Evolutionary conservation across 2,113 vertebrate species (phyloP), one percentile per base, ranked within the genome.

Genomic region (Apaloderma vittatum): DNA sequence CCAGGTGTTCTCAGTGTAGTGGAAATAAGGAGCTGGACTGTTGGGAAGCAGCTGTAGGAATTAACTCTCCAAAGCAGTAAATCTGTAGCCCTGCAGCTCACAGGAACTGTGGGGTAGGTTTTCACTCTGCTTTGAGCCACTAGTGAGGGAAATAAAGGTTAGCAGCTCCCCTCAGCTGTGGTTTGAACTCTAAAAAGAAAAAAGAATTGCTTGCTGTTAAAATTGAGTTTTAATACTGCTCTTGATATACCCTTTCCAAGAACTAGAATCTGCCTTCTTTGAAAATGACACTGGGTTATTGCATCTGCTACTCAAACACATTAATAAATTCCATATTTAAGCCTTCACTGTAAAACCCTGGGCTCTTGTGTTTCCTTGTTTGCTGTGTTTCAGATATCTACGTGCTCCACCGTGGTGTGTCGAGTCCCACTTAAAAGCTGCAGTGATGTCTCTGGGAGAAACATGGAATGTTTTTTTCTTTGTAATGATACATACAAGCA

Each of bases 261-360:
- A 94, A 68, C 37, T 75, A 70, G 96, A 77, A 72, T 83, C n/a
- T 77, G 55, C 61, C 52, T 11, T 2, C 94, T 96, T 97, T 97
- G 96, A 96, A 96, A 95, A 87, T 83, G 91, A 92, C 91, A 87
- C 96, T 70, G 76, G 62, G 46, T 36, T 93, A 80, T 95, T 96
- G 73, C 94, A 70, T 96, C 92, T 92, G 87, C 94, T 94, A 58
- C 66, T 71, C 70, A 93, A 94, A 83, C 88, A 82, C 12, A 13
- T 61, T 96, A 97, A 96, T 96, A 89, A 88, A 94, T 74, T 77
- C 95, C 91, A 70, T 78, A 51, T 94, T 96, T 86, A 54, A 24
- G n/a, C 48, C 73, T 77, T 58, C 12, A 6, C 86, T 36, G 20
- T 88, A 75, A 91, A 82, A 68, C 72, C 79, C 34, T 89, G 79